Evolutionary conservation across 2,797 vertebrate genomes (phyloP), one percentile per base, ranked within the genome.

Genomic region (Epinephelus coioides): DNA sequence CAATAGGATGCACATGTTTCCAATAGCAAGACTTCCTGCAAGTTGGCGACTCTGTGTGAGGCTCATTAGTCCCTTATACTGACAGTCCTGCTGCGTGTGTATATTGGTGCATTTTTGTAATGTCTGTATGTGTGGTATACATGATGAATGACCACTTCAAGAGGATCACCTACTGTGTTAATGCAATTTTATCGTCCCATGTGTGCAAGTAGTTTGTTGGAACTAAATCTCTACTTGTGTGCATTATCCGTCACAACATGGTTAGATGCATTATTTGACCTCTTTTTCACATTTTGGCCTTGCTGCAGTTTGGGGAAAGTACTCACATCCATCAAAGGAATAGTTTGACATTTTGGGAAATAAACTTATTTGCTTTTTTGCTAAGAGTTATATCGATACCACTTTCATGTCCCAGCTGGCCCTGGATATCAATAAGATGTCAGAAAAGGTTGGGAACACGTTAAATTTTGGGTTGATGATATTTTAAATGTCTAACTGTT

Each of bases 1-100:
- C 84, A 91, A 88, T 86, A 75, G 84, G 78, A 85, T 61, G 73
- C 89, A 93, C 72, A 85, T 93, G 84, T 92, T 89, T 82, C 83
- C 76, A 89, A 73, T 60, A 62, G 62, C 64, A 43, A 19, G 66
- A 77, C 79, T 47, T 81, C 80, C 74, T 81, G 66, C 46, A 50
- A 9, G 66, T 53, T 67, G 87, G 61, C 55, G 78, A 77, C 87
- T 91, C 54, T 84, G 81, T 75, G 56, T 73, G 84, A 80, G 54
- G 47, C 64, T 83, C 57, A 76, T 92, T 92, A 85, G 79, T 75
- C 62, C 21, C 61, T 70, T 61, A 18, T 38, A 34, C 34, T 34
- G 21, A 56, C 62, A 56, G 69, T 57, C 68, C 59, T 14, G 69
- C 51, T 60, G 51, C 0, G 23, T 53, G 21, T 54, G 56, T 47